These are phyloP conservation scores for Terrapene triunguis DNA, from an alignment of 2,113 vertebrate species.

Conservation along the genomic window DNA sequence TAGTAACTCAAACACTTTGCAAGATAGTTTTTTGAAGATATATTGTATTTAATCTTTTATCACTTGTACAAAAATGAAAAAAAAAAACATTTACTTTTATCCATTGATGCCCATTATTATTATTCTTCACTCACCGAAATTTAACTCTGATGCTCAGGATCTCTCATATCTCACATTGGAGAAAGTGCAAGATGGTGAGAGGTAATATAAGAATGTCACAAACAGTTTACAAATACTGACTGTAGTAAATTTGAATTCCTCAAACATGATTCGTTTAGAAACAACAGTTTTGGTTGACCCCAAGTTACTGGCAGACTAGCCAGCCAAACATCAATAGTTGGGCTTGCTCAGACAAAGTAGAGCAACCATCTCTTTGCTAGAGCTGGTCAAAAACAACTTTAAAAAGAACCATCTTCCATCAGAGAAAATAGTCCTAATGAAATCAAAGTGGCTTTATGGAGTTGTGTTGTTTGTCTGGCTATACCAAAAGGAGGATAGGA, in stretches of 20 bases:
- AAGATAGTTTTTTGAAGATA: not conserved
- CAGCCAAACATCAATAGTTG: not conserved
- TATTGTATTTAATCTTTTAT: not conserved
- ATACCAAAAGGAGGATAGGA: too few species aligned
- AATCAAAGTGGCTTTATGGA: not conserved
- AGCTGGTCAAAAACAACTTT: not conserved
- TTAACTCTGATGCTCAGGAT: accelerated
- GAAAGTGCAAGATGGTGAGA: not conserved
- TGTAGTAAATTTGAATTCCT: not conserved
- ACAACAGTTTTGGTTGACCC: not conserved
- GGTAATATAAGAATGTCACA: not conserved
- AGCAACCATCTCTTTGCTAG: not conserved
- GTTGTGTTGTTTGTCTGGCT: not conserved
- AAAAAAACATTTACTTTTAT: not conserved
- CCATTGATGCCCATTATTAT: not conserved
- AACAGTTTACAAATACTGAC: not conserved
- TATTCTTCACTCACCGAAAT: not conserved
- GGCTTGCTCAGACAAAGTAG: not conserved
- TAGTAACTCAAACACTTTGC: not conserved
- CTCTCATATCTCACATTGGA: not conserved
- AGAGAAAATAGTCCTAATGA: not conserved
- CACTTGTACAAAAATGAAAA: not conserved
- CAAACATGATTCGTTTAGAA: not conserved
- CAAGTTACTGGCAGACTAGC: not conserved
- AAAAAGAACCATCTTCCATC: not conserved